Base-by-base conservation (phyloP, 2,888 invertebrate species). In the Agrochola lychnidis region DNA sequence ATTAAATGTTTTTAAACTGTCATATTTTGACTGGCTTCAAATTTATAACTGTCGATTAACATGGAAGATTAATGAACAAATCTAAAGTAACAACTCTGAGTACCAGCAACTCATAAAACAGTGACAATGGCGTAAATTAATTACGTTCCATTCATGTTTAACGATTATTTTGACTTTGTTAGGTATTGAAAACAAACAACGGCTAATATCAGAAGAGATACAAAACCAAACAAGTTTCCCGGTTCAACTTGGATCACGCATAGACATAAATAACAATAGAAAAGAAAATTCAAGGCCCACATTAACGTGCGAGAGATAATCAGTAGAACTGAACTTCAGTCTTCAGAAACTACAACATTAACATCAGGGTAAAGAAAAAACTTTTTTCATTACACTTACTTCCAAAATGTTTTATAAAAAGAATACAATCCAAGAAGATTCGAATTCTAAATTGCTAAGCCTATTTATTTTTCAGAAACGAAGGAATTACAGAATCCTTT, bases 401-500 rank as follows among this genome's bases (percentile, higher is more conserved):
- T 74, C 78, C 67, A 70, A 84, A 88, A 83, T 78, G 73, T 79
- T 71, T 61, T 81, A 85, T 66, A 85, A 83, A 83, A 88, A 83
- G 86, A 88, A 88, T 81, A 89, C 89, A 87, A 87, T 85, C 83
- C 73, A 82, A 87, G 81, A 36, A 85, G 81, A 82, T 79, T 82
- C 82, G 81, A 83, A 88, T 87, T 87, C 89, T 88, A 89, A 90
- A 93, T 92, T 91, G 90, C 90, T 88, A 87, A 91, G 91, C 91
- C 92, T 93, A 92, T 92, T 92, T 93, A 92, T 93, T 94, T 94
- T 94, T 92, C 89, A 90, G 88, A 81, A 85, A 88, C 86, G 90
- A 89, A 89, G 90, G 92, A 94, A 93, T 94, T 94, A 92, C 89
- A 90, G 91, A 94, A 94, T 94, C 93, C 93, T 94, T 93, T 93